phyloP scores from a whole-genome alignment of 2,113 vertebrate genomes.

The Phoxinus phoxinus region DNA sequence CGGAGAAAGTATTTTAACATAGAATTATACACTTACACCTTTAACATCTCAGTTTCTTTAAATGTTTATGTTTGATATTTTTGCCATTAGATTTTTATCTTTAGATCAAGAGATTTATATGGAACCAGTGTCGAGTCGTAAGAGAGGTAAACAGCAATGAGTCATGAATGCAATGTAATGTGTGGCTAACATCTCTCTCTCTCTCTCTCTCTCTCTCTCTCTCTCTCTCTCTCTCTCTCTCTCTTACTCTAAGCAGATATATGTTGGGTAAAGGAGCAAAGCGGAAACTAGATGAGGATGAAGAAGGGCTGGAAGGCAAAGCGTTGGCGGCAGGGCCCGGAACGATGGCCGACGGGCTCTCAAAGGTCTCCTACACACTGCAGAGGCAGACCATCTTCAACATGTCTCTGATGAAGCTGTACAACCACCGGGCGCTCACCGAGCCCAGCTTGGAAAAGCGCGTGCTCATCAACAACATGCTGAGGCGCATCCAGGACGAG shows the following conservation, averaged over 20 bases:
- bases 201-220: not conserved
- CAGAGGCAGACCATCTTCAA: slow-evolving; percentile 99
- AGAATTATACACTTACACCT: slow-evolving; percentile 23
- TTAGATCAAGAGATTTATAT: slow-evolving; percentile 28
- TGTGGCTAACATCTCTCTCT: not conserved
- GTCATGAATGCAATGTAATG: slow-evolving; percentile 50
- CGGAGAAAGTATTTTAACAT: not conserved
- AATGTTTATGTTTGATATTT: slow-evolving; percentile 32
- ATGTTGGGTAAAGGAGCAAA: slow-evolving; percentile 99
- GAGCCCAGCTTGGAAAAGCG: slow-evolving; percentile 96
- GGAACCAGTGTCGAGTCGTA: slow-evolving; percentile 17
- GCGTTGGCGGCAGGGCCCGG: slow-evolving; percentile 78
- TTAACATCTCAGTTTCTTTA: slow-evolving; percentile 25
- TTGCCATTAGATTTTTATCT: slow-evolving; percentile 28
- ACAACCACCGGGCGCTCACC: slow-evolving; percentile 89
- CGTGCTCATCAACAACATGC: slow-evolving; percentile 98
- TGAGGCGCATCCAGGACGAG: slow-evolving; percentile 97
- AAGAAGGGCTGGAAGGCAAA: slow-evolving; percentile 99
- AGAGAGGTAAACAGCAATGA: not conserved
- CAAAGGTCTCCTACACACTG: slow-evolving; percentile 97
- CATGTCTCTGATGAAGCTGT: slow-evolving; percentile 99
- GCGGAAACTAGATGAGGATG: slow-evolving; percentile 99
- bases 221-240: not conserved
- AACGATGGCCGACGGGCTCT: slow-evolving; percentile 80
- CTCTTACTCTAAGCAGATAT: slow-evolving; percentile 83